A percentile compares a stretch with the other conserved stretches of the same genome.
Conservation (phyloP, 2,888 invertebrate species). For the Lithophane semibrunnea region DNA sequence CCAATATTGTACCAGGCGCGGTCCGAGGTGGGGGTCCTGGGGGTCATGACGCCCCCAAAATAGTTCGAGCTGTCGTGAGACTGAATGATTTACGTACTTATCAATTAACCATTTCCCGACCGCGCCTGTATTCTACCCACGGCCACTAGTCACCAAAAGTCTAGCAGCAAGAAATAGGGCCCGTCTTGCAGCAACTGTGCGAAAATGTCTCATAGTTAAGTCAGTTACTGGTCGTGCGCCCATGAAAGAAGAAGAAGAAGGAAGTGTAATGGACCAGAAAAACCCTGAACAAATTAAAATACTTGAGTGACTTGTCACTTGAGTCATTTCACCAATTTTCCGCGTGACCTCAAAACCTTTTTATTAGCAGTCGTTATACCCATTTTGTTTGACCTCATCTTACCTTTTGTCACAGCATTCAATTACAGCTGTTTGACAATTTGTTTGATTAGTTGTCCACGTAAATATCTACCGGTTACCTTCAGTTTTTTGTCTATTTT, state of each 20-base stretch:
- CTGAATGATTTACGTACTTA: too few species aligned
- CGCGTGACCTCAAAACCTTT: constrained; percentile 42
- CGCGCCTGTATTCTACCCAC: too few species aligned
- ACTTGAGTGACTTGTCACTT: constrained; percentile 7
- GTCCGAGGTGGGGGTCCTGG: too few species aligned
- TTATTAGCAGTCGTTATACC: constrained; percentile 15
- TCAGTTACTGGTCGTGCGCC: background rate
- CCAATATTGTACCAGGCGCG: background rate
- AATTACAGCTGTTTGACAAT: constrained; percentile 24
- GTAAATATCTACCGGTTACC: constrained; percentile 17
- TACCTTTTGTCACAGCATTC: constrained; percentile 45
- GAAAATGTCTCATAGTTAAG: background rate
- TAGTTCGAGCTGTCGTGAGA: too few species aligned
- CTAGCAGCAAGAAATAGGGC: background rate
- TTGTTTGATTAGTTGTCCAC: constrained; percentile 33
- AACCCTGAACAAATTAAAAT: background rate
- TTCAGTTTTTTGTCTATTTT: constrained; percentile 21
- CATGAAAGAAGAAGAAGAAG: background rate
- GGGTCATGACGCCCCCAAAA: too few species aligned
- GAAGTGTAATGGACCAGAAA: background rate
- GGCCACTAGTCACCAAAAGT: background rate
- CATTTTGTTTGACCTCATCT: constrained; percentile 51
- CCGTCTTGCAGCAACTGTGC: background rate
- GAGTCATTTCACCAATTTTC: constrained; percentile 34
- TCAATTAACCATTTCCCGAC: too few species aligned